Evolutionary conservation across 2,113 vertebrate species (phyloP), one percentile per base, ranked within the genome.

Genomic region (Stegastes partitus): DNA sequence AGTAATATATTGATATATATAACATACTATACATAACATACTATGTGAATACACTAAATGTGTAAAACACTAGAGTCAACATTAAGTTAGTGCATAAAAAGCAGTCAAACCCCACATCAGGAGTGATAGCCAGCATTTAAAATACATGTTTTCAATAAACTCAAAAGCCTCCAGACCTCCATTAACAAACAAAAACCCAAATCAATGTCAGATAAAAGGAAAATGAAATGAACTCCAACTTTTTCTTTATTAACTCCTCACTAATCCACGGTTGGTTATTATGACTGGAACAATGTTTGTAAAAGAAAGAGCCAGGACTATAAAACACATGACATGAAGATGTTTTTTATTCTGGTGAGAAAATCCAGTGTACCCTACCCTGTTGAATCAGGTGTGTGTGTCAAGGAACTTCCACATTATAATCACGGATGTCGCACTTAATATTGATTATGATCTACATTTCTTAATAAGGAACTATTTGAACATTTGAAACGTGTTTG

Each of bases 381-480:
- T 80, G 62, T 93, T 91, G 71, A 80, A 34, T 70, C 87, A 90
- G 89, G 49, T 90, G 88, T 53, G 53, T 47, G 10, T 45, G 47
- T 45, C 7, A 69, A 75, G 64, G 79, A 83, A 53, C 67, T 83
- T 76, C 47, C 23, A 44, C 12, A 28, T 31, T 45, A 66, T 56
- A 25, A 69, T 67, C 47, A 68, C 19, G 31, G 77, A 77, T 87
- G 67, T 80, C 2, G 2, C 1, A 10, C 28, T 55, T 37, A 34
- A 31, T 11, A 11, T 1, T 31, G 21, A 57, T 53, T 23, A 25
- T 0, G 6, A 53, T 39, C n/a, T 0, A 19, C 11, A 11, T 61
- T 25, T 22, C 19, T 25, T 58, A 15, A 66, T 77, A 37, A 54
- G 66, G 18, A 21, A 37, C 2, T 22, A 45, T 22, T 58, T 58